Conservation (phyloP, 1,140 invertebrate genomes). For the Monochamus saltuarius region DNA sequence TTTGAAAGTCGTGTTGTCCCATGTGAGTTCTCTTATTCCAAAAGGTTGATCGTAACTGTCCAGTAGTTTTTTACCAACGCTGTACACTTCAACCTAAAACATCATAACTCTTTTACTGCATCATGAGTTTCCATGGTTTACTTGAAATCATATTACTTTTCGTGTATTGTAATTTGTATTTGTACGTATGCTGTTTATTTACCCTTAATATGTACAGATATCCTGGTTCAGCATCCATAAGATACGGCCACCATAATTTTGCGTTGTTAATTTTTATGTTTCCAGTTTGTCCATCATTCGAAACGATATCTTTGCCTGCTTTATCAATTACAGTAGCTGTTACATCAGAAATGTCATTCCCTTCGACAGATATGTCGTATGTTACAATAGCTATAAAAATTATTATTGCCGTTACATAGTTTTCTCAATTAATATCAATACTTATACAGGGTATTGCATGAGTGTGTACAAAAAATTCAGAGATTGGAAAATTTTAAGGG, state of each 20-base stretch:
- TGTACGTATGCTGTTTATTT: slow-evolving; percentile 26
- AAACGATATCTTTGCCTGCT: slow-evolving; percentile 57
- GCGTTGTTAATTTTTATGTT: slow-evolving; percentile 62
- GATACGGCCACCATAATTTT: slow-evolving; percentile 91
- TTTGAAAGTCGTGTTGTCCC: slow-evolving; percentile 71
- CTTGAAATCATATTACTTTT: too few relatives aligned
- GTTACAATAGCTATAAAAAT: slow-evolving; percentile 19
- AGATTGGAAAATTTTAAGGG: too few relatives aligned
- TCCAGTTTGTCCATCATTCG: slow-evolving; percentile 28
- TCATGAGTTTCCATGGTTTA: too few relatives aligned
- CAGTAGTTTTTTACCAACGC: slow-evolving; percentile 34
- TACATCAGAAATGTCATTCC: slow-evolving; percentile 46
- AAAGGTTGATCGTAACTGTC: slow-evolving; percentile 84
- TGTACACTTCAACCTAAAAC: too few relatives aligned
- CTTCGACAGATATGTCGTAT: slow-evolving; percentile 27
- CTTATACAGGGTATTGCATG: too few relatives aligned
- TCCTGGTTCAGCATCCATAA: slow-evolving; percentile 77
- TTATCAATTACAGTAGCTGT: slow-evolving; percentile 55
- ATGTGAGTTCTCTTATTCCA: slow-evolving; percentile 82
- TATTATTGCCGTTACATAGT: neutral
- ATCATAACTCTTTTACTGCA: neutral
- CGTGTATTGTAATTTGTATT: too few relatives aligned
- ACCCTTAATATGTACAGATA: slow-evolving; percentile 58
- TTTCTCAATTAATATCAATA: neutral
- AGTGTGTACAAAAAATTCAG: too few relatives aligned